These are phyloP conservation scores for Scolopax mira DNA, from an alignment of 2,113 vertebrate genomes.

Conservation along the genomic window DNA sequence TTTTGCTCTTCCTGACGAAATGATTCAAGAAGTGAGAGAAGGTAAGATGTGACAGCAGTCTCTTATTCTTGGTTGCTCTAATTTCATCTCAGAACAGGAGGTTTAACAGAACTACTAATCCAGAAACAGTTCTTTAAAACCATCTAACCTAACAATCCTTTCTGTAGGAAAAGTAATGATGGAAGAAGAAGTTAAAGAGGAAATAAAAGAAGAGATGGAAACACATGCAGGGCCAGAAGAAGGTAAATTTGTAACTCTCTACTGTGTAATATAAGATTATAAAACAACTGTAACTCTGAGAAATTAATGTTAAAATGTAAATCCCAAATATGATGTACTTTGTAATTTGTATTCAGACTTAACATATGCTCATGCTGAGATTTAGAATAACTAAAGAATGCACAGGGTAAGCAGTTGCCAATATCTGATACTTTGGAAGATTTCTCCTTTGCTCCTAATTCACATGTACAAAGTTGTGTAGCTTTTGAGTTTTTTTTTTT, in stretches of 20 bases:
- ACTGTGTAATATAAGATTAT: slow-evolving; percentile 20
- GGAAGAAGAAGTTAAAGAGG: slow-evolving; percentile 90
- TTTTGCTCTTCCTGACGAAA: slow-evolving; percentile 93
- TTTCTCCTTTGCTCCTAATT: slow-evolving; percentile 11
- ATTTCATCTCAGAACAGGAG: neutral
- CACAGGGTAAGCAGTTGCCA: neutral
- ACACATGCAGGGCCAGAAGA: slow-evolving; percentile 86
- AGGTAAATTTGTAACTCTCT: slow-evolving; percentile 74
- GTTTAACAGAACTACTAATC: neutral
- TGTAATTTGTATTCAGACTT: slow-evolving; percentile 17
- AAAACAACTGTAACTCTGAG: neutral
- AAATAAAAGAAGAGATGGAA: slow-evolving; percentile 91
- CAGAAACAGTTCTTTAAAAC: neutral
- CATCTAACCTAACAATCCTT: neutral
- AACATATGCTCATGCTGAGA: neutral
- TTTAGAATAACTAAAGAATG: neutral
- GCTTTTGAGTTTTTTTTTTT: neutral
- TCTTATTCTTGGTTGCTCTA: neutral
- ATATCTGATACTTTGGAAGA: neutral
- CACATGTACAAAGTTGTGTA: neutral
- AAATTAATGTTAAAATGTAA: slow-evolving; percentile 36
- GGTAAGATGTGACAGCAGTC: slow-evolving; percentile 72
- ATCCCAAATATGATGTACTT: neutral
- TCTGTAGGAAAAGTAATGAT: slow-evolving; percentile 86
- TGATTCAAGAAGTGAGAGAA: slow-evolving; percentile 97